Base-by-base conservation (phyloP, 2,797 vertebrate genomes). In the Manis crassicaudata region DNA sequence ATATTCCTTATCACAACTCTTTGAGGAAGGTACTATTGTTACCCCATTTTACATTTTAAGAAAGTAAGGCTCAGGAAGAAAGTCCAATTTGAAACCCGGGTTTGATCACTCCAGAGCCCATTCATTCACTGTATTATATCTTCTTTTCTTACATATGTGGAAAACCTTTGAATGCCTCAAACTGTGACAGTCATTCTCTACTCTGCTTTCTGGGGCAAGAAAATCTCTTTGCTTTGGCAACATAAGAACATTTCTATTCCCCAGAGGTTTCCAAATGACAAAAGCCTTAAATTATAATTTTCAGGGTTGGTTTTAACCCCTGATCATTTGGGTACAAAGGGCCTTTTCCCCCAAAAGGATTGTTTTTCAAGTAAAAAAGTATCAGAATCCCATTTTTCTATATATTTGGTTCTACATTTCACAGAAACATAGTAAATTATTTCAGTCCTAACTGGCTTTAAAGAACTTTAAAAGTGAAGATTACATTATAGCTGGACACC, bases 391-490 rank as follows among this genome's bases (percentile, higher is more conserved):
- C n/a, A 62, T 73, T 91, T 97, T 88, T 86, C 58, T 81, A 2
- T 89, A 46, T 93, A 14, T 88, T 96, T 96, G 52, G 17, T 92
- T 96, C 35, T 75, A 40, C 95, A 17, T 37, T 67, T 96, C 81
- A 54, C 20, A 21, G 63, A 92, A 94, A 83, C 27, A 54, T 18
- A 43, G 27, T 70, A 89, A 86, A 67, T 52, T 12, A 29, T 92
- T 94, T 94, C 5, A 40, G 27, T 76, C 67, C 13, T 87, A 70
- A 65, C 23, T 79, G 72, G 4, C 35, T 35, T 81, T 75, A 77
- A 68, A 88, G 16, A 95, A 32, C 32, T 83, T 46, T 12, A 29
- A 56, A 43, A 56, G 17, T 75, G 12, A 85, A 70, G 7, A 5
- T 91, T 83, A 68, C 18, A 46, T 81, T 35, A 27, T 46, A 86